Evolutionary conservation across 2,797 vertebrate species (phyloP).

Genomic region (Hozukius guyotensis): DNA sequence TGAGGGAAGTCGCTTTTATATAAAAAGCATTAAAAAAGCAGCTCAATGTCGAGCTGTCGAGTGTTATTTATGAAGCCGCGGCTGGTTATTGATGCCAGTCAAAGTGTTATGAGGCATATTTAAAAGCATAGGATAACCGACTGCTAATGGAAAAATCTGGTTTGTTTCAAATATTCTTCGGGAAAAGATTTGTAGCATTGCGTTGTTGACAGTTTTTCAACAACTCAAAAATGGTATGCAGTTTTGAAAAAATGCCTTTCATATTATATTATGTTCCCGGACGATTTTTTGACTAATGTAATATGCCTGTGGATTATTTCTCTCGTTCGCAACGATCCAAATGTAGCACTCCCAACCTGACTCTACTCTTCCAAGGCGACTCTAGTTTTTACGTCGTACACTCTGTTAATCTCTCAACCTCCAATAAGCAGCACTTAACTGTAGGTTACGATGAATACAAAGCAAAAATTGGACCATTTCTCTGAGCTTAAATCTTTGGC

Average conservation of each 20-base stretch:
- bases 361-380: conserved; percentile 61
- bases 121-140: conserved; percentile 23
- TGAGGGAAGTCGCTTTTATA: conserved; percentile 35
- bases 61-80: conserved; percentile 33
- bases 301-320: conserved; percentile 69
- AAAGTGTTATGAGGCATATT: conserved; percentile 21
- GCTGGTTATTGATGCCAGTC: conserved; percentile 31
- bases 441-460: conserved; percentile 43
- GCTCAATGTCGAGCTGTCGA: conserved; percentile 18
- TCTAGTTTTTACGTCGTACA: conserved; percentile 42
- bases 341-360: conserved; percentile 79
- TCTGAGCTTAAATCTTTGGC: conserved; percentile 71
- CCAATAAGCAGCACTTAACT: conserved; percentile 69
- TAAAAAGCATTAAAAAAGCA: conserved; percentile 18
- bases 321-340: conserved; percentile 61
- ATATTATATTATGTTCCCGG: conserved; percentile 49
- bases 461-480: conserved; percentile 51
- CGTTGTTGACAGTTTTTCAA: conserved; percentile 65
- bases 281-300: conserved; percentile 58
- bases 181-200: conserved; percentile 78
- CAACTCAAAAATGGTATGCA: conserved; percentile 71
- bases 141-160: conserved; percentile 34
- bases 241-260: conserved; percentile 72
- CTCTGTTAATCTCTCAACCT: conserved; percentile 62
- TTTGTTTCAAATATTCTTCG: conserved; percentile 53